Conservation (phyloP, 2,113 vertebrate species). For the Neolamprologus variostigma region DNA sequence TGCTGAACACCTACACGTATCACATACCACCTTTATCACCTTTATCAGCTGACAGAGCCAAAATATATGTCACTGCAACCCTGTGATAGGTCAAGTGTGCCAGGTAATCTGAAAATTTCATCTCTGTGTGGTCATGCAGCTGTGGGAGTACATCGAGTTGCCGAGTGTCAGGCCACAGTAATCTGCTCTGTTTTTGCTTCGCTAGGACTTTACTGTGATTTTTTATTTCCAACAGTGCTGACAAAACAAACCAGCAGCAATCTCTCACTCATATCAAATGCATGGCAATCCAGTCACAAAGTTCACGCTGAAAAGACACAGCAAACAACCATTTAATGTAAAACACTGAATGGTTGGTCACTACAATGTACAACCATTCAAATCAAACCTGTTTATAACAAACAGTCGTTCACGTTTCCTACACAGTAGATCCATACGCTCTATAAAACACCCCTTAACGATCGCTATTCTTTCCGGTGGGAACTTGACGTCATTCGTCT, state of each 20-base stretch:
- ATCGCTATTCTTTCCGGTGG: background rate
- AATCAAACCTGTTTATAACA: background rate
- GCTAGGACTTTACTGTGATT: background rate
- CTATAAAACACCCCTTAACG: background rate
- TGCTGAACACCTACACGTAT: background rate
- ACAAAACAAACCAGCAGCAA: background rate
- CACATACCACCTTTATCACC: background rate
- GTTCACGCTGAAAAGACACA: background rate
- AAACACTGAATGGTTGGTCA: background rate
- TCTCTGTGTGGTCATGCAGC: background rate
- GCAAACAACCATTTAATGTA: background rate
- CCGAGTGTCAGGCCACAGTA: background rate
- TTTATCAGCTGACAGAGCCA: background rate
- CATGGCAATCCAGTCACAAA: background rate
- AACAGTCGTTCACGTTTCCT: background rate
- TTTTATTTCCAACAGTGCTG: background rate
- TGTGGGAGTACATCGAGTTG: background rate
- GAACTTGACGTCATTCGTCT: background rate
- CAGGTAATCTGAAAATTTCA: background rate
- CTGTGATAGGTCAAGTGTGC: background rate
- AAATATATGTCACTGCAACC: background rate
- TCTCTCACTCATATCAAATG: background rate
- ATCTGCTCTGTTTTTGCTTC: background rate
- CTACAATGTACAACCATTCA: background rate
- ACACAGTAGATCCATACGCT: rapidly evolving